Evolutionary conservation across 2,888 invertebrate genomes (phyloP).

Genomic region (Drosophila putrida): DNA sequence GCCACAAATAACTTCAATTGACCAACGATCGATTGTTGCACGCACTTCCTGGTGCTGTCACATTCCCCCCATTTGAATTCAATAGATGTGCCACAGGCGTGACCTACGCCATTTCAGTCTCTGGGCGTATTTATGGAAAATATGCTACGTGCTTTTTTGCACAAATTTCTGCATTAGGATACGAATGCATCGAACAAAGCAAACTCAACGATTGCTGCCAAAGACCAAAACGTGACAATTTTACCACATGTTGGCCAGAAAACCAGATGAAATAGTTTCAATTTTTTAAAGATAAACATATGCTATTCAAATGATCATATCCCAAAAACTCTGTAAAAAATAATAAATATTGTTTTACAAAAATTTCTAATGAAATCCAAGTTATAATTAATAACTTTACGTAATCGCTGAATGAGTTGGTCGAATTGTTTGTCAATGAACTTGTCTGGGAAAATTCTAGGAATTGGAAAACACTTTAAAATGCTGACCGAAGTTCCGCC

Average conservation of each 20-base stretch:
- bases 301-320: not conserved
- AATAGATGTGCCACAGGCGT: conserved; percentile 57
- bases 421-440: conserved; percentile 69
- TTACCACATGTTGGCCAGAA: conserved; percentile 18
- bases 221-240: conserved; percentile 51
- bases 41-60: conserved; percentile 74
- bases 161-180: conserved; percentile 65
- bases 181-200: conserved; percentile 36
- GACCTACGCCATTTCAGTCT: conserved; percentile 40
- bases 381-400: conserved; percentile 1
- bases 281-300: not conserved
- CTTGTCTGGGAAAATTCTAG: conserved; percentile 57
- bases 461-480: conserved; percentile 45
- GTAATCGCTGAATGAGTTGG: conserved; percentile 1
- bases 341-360: not conserved
- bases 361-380: conserved; percentile 32
- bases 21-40: conserved; percentile 57
- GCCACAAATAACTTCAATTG: conserved; percentile 71
- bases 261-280: conserved; percentile 25
- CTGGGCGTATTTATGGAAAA: conserved; percentile 56
- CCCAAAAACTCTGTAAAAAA: not conserved
- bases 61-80: conserved; percentile 67
- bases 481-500: conserved; percentile 72
- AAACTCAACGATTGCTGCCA: conserved; percentile 10
- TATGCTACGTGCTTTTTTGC: conserved; percentile 66